These are phyloP conservation scores for Ariopsis seemanni DNA, from an alignment of 2,113 vertebrate genomes.

Conservation along the genomic window DNA sequence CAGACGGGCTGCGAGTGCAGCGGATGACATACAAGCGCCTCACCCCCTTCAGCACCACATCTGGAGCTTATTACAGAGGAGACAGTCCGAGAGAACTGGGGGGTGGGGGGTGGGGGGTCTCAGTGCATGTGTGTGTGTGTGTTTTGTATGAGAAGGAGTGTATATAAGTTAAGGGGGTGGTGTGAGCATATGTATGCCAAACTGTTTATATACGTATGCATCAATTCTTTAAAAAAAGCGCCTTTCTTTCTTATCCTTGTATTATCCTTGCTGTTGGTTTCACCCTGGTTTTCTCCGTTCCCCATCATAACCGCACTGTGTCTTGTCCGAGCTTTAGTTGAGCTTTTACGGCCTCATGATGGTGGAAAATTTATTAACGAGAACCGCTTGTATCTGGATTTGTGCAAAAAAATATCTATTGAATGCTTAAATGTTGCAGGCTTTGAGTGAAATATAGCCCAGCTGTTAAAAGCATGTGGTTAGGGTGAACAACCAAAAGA, in stretches of 20 bases:
- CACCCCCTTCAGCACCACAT: constrained; percentile 71
- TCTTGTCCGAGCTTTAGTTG: constrained; percentile 44
- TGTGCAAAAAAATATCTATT: constrained; percentile 17
- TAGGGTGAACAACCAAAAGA: constrained; percentile 65
- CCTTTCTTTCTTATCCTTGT: not conserved
- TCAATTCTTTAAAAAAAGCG: constrained; percentile 11
- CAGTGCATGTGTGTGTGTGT: constrained; percentile 44
- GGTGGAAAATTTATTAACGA: constrained; percentile 71
- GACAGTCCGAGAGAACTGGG: constrained; percentile 72
- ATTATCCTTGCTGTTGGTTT: constrained; percentile 20
- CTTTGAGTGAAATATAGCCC: constrained; percentile 65
- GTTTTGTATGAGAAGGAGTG: constrained; percentile 12
- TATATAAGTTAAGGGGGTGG: constrained; percentile 41
- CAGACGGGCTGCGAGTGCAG: constrained; percentile 62
- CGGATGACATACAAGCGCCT: constrained; percentile 71
- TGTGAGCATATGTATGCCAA: constrained; percentile 21
- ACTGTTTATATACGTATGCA: constrained; percentile 40
- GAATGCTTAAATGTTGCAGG: constrained; percentile 33
- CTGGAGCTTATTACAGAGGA: constrained; percentile 78
- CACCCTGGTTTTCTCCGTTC: not conserved
- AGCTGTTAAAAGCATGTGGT: constrained; percentile 74
- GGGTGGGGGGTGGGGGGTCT: constrained; percentile 62
- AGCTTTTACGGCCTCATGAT: constrained; percentile 63
- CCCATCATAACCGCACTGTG: constrained; percentile 18
- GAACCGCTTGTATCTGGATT: constrained; percentile 60